These are phyloP conservation scores for Elephantulus edwardii DNA, from an alignment of 2,113 vertebrate genomes.

Conservation along the genomic window DNA sequence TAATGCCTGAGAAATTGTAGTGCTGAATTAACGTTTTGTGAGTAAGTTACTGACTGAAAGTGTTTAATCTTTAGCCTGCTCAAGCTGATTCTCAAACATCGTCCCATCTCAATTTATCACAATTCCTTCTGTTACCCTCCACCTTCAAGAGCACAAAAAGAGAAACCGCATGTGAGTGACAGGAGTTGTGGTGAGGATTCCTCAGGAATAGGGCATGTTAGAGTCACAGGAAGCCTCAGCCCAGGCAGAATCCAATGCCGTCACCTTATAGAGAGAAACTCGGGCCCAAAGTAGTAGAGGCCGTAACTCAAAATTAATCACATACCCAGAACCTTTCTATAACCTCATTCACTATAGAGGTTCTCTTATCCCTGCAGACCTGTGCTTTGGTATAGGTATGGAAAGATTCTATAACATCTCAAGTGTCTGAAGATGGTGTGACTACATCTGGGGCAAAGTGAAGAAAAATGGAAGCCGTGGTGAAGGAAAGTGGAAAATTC, in stretches of 20 bases:
- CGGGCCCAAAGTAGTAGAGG: fast-evolving
- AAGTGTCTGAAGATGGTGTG: background rate
- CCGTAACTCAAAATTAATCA: background rate
- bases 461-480: fast-evolving
- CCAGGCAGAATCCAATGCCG: background rate
- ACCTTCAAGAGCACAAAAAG: background rate
- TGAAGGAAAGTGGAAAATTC: background rate
- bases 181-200: fast-evolving
- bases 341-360: fast-evolving
- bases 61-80: background rate
- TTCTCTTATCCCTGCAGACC: fast-evolving
- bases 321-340: fast-evolving
- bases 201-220: fast-evolving
- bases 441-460: background rate
- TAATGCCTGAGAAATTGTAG: background rate
- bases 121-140: background rate
- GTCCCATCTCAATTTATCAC: fast-evolving
- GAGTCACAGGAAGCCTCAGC: background rate
- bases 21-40: background rate
- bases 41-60: background rate
- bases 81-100: background rate
- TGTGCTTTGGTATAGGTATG: fast-evolving
- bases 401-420: background rate
- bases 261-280: background rate
- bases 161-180: fast-evolving